Evolutionary conservation across 2,888 invertebrate genomes (phyloP).

Genomic region (Phalera bucephala): DNA sequence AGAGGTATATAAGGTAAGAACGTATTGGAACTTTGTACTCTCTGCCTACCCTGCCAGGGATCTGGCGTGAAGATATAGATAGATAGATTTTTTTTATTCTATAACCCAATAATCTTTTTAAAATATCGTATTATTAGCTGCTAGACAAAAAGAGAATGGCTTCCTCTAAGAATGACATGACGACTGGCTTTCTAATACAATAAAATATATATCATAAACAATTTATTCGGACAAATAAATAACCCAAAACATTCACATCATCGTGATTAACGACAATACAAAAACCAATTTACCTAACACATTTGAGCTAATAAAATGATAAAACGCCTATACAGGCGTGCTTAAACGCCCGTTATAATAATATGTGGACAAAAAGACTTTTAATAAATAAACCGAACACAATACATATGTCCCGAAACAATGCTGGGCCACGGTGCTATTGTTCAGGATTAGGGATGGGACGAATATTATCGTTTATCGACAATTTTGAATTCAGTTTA

Average conservation of each 20-base stretch:
- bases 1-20: too few relatives aligned
- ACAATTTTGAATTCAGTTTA: too few relatives aligned
- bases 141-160: too few relatives aligned
- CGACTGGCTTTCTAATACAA: too few relatives aligned
- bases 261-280: constrained; percentile 22
- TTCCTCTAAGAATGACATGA: too few relatives aligned
- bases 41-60: too few relatives aligned
- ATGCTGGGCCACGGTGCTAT: constrained; percentile 30
- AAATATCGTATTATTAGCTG: too few relatives aligned
- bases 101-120: too few relatives aligned
- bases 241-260: constrained; percentile 11
- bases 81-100: too few relatives aligned
- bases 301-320: constrained; percentile 3
- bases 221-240: constrained; percentile 29
- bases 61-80: too few relatives aligned
- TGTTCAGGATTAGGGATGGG: constrained; percentile 36
- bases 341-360: constrained; percentile 23
- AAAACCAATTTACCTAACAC: constrained; percentile 15
- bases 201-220: constrained; percentile 21
- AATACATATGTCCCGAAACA: constrained; percentile 37
- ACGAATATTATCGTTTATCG: constrained; percentile 10
- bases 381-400: constrained; percentile 30
- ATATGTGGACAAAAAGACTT: constrained; percentile 15
- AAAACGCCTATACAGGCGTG: constrained; percentile 12
- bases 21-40: too few relatives aligned